A percentile compares a stretch with the other conserved stretches of the same genome.
Evolutionary conservation across 2,888 invertebrate species (phyloP).

Genomic region (Gisinianus flammeolus): DNA sequence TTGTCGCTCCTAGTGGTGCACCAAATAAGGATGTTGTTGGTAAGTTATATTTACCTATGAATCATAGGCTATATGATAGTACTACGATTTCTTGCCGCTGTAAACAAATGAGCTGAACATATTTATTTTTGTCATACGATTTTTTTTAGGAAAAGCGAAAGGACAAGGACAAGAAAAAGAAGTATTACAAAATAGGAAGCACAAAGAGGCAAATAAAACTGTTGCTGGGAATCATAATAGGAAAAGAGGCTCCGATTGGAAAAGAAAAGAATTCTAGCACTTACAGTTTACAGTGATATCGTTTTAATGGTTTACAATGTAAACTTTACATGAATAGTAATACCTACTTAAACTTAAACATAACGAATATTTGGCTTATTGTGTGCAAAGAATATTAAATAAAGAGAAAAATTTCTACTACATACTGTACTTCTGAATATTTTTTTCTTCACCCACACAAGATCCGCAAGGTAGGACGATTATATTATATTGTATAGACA

Average conservation of each 20-base stretch:
- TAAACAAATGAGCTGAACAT: too few species aligned
- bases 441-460: too few species aligned
- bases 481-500: conserved; percentile 19
- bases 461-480: too few species aligned
- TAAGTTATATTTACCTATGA: conserved; percentile 44
- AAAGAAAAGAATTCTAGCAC: conserved; percentile 64
- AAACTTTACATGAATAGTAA: too few species aligned
- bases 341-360: too few species aligned
- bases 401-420: too few species aligned
- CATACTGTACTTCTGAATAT: too few species aligned
- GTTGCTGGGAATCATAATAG: conserved; percentile 80
- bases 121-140: not conserved
- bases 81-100: too few species aligned
- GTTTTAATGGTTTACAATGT: too few species aligned
- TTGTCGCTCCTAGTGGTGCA: conserved; percentile 30
- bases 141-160: conserved; percentile 70
- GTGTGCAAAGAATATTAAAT: too few species aligned
- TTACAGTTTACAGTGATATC: conserved; percentile 4
- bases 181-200: conserved; percentile 73
- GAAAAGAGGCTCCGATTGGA: conserved; percentile 79
- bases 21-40: conserved; percentile 60
- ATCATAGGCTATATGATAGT: not conserved
- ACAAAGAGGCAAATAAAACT: conserved; percentile 68
- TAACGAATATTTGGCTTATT: too few species aligned
- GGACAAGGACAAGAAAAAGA: conserved; percentile 85